Percentiles rank a stretch among this genome's conserved stretches.
Evolutionary conservation across 2,888 invertebrate species (phyloP).

Genomic region (Tridacna crocea): DNA sequence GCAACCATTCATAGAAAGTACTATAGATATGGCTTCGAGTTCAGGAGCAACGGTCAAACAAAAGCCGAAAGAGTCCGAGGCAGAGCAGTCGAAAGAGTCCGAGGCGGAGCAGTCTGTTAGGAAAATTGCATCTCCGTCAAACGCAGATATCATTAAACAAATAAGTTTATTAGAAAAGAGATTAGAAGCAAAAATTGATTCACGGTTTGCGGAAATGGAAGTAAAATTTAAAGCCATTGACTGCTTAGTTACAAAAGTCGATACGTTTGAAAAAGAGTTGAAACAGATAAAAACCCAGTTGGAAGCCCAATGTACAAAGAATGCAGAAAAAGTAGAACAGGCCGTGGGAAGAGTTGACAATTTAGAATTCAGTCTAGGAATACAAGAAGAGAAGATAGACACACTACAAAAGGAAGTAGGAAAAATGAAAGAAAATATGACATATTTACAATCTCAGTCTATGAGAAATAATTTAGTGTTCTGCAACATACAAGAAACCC

Average conservation of each 20-base stretch:
- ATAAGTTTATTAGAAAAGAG: too few species aligned
- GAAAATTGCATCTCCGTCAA: too few species aligned
- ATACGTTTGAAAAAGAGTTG: neutral
- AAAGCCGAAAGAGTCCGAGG: too few species aligned
- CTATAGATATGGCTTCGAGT: too few species aligned
- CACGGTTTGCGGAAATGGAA: neutral
- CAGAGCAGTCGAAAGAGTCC: too few species aligned
- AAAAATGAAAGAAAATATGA: neutral
- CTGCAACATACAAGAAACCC: neutral
- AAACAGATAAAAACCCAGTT: neutral
- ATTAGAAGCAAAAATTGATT: too few species aligned
- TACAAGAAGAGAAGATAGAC: neutral
- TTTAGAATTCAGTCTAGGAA: neutral
- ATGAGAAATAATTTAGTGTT: too few species aligned
- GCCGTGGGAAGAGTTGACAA: neutral
- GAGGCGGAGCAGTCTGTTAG: too few species aligned
- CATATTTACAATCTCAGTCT: too few species aligned
- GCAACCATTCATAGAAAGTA: too few species aligned
- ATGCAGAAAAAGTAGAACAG: neutral
- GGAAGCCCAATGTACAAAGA: neutral
- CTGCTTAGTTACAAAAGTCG: neutral
- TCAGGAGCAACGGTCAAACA: too few species aligned
- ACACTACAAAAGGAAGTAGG: neutral
- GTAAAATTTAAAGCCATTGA: neutral
- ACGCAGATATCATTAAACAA: constrained; percentile 10